phyloP scores from a whole-genome alignment of 2,797 vertebrate genomes.

The Anisognathus igniventris region DNA sequence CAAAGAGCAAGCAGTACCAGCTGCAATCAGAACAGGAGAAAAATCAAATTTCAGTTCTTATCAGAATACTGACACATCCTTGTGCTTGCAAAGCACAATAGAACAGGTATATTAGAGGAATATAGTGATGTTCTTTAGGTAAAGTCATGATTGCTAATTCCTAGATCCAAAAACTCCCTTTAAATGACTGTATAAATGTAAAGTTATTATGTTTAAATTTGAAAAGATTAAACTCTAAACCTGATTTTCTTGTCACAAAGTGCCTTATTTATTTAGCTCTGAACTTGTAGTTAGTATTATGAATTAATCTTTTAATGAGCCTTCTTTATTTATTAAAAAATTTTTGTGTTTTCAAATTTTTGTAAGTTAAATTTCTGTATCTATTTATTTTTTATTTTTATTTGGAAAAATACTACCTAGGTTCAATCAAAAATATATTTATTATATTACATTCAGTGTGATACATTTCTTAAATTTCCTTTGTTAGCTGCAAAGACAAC shows the following conservation, averaged over 20 bases:
- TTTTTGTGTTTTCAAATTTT: not conserved
- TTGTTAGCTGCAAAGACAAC: not conserved
- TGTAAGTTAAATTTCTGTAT: not conserved
- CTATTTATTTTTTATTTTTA: not conserved
- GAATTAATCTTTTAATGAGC: not conserved
- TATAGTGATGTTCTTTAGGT: slow-evolving; percentile 13
- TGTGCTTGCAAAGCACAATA: slow-evolving; percentile 30
- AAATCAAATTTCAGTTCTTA: slow-evolving; percentile 59
- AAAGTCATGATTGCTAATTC: slow-evolving; percentile 22
- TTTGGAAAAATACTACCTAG: not conserved
- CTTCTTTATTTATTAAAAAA: not conserved
- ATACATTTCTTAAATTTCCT: not conserved
- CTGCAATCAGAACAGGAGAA: slow-evolving; percentile 55
- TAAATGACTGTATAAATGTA: slow-evolving; percentile 25
- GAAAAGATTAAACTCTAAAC: not conserved
- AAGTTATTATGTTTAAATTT: not conserved
- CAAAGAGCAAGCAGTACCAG: slow-evolving; percentile 36
- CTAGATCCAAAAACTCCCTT: not conserved
- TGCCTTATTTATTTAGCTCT: not conserved
- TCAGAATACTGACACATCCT: slow-evolving; percentile 52
- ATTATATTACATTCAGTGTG: not conserved
- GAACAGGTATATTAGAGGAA: slow-evolving; percentile 28
- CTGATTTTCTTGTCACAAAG: not conserved
- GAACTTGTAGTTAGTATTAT: not conserved
- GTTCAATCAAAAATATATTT: not conserved